Base-by-base conservation (phyloP, 2,797 vertebrate species). In the Hypotaenidia okinawae region DNA sequence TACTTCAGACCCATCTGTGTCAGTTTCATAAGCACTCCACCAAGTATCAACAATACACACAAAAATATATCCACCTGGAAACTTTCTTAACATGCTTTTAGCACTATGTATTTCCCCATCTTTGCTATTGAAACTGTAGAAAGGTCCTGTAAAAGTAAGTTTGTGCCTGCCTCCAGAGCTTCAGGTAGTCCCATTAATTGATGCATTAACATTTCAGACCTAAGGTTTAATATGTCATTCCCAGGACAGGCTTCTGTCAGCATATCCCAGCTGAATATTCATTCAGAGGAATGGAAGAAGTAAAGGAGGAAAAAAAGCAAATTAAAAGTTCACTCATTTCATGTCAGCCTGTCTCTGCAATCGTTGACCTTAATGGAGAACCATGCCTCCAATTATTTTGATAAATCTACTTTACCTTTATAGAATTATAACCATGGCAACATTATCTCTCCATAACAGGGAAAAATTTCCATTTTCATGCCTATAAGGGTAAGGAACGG, bases 381-480 rank as follows among this genome's bases (percentile, higher is more conserved):
- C 94, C 92, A 95, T 93, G 57, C 69, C 68, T 97, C 93, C 84
- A 96, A 97, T 97, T 97, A 97, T 97, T 97, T 94, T 97, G 94
- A 97, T 97, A 96, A 95, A 97, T 97, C 89, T 95, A 95, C 70
- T 96, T 97, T 97, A 96, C 84, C 78, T 97, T 96, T 96, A 87
- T 74, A 87, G 89, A 96, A 94, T 97, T 97, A 97, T 97, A 97
- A 94, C 94, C 90, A 94, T 94, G 94, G 95, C 75, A 97, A 96
- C 43, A 82, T 97, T 97, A 96, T 97, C 89, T 93, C 54, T 91
- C 55, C 52, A 74, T 88, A 95, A 96, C 72, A 95, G 72, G 54
- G 16, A 94, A 97, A 77, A 95, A 94, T 84, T 95, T 98, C 75
- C 91, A 95, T 97, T 97, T 97, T 93, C 85, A 96, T 96, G 76